Base-by-base conservation (phyloP, 2,888 invertebrate species). In the Neria commutata region DNA sequence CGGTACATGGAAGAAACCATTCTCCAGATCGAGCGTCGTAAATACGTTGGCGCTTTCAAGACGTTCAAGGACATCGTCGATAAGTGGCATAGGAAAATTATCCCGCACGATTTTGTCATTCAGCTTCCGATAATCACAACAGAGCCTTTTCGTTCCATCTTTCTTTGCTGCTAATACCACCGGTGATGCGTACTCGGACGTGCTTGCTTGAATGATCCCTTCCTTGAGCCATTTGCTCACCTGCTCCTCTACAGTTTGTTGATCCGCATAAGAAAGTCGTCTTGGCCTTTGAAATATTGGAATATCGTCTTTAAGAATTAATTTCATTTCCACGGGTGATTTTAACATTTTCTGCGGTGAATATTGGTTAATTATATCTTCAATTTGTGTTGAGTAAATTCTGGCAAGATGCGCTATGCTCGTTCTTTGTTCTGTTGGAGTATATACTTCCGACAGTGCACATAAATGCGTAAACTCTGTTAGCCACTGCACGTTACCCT, bases 1-100 rank as follows among this genome's bases (percentile, higher is more conserved):
- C 1, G 65, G 60, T 5, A 67, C 61, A 45, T 67, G 65, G 42
- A 62, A 60, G 25, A 63, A 66, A 11, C 62, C 66, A 16, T 65
- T 63, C 3, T 24, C 45, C 16, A 67, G 34, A 42, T 66, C 67
- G 0, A 67, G 17, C 0, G 62, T 64, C 3, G 65, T 55, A 24
- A 62, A 65, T 5, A 61, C 23, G 10, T 52, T 55, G 0, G 60
- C 56, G 0, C 48, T 21, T 10, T 56, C 54, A 6, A 67, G 42
- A n/a, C 54, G 54, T 26, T 66, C 54, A 6, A 68, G 10, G 2
- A 63, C 56, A 10, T 65, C 66, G 37, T 63, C 61, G 8, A 65
- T 64, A 1, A 61, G 5, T 1, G 58, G 54, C 58, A 65, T 64
- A 8, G 62, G 63, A 11, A 62, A 61, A 24, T 65, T 55, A 17